Evolutionary conservation across 2,113 vertebrate genomes (phyloP), one percentile per base, ranked within the genome.

Genomic region (Pelecanus crispus): DNA sequence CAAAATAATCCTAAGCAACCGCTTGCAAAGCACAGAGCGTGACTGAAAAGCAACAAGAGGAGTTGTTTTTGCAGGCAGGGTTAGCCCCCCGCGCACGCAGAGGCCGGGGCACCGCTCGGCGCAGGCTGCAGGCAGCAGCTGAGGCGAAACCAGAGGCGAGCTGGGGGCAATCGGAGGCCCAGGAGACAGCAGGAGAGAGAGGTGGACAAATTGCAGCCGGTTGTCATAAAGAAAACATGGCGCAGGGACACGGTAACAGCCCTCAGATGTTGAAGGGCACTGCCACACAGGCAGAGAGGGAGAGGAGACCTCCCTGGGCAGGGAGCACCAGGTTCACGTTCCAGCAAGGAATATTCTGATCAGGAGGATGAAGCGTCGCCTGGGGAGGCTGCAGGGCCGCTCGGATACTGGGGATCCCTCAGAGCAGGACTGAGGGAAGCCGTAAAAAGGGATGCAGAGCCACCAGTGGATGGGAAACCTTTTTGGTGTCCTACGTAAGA

Each of bases 231-330:
- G 47, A 40, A 90, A 81, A 36, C 34, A 15, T 12, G 22, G 55
- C 5, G 3, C 4, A 9, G 17, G n/a, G 58, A 42, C 0, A 0
- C 3, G 28, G 4, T 18, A 82, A 58, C n/a, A 59, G 61, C 38
- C 38, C 34, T 32, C 52, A 34, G 55, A n/a, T 66, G 59, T 44
- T 42, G 63, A 75, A 88, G 26, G 62, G 58, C 62, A 42, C 81
- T 42, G 44, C 26, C 47, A 47, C 6, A 29, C 25, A 20, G 55
- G 40, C n/a, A 34, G 14, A 38, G 53, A 8, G 50, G 61, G 71
- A 78, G 42, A 42, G 31, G n/a, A 74, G 42, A 31, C 44, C 79
- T 95, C 38, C 56, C 29, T 44, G 40, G 73, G 44, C 81, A 38
- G 24, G 29, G 56, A 67, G 34, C 25, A 77, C 10, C 29, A 49